phyloP scores from a whole-genome alignment of 2,113 vertebrate species.

The Oplegnathus fasciatus region DNA sequence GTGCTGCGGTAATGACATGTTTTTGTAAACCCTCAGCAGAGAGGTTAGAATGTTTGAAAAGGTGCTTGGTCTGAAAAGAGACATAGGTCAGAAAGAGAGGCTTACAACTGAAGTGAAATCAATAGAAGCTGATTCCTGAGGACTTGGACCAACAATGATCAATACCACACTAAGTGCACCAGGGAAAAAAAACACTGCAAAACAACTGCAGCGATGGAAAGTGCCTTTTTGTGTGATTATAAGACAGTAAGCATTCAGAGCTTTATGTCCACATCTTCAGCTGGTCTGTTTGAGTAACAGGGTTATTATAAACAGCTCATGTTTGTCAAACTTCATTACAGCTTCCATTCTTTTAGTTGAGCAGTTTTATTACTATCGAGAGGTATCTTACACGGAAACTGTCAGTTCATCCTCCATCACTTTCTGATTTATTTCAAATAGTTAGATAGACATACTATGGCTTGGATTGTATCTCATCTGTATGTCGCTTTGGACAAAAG shows the following conservation, averaged over 20 bases:
- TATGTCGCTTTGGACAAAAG: not conserved
- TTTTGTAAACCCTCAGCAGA: conserved; percentile 45
- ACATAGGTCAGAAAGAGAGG: conserved; percentile 70
- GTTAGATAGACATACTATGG: not conserved
- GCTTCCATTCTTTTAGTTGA: conserved; percentile 18
- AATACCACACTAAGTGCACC: conserved; percentile 75
- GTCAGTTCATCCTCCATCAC: conserved; percentile 7
- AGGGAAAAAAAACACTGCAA: conserved; percentile 43
- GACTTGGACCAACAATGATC: conserved; percentile 79
- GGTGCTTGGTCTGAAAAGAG: conserved; percentile 56
- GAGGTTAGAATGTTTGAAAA: conserved; percentile 54
- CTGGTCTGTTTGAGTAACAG: conserved; percentile 4
- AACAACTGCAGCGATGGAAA: conserved; percentile 45
- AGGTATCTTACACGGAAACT: not conserved
- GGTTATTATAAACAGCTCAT: conserved; percentile 32
- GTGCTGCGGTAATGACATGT: conserved; percentile 33
- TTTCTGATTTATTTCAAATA: not conserved
- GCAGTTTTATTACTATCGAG: conserved; percentile 12
- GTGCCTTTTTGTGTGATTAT: conserved; percentile 52
- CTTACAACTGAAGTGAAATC: conserved; percentile 79
- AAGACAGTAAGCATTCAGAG: conserved; percentile 21
- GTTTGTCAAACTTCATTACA: conserved; percentile 39
- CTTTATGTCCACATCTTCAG: conserved; percentile 12
- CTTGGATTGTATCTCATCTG: not conserved
- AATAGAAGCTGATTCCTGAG: conserved; percentile 77